Evolutionary conservation across 2,113 vertebrate genomes (phyloP), one percentile per base, ranked within the genome.

Genomic region (Bungarus multicinctus): DNA sequence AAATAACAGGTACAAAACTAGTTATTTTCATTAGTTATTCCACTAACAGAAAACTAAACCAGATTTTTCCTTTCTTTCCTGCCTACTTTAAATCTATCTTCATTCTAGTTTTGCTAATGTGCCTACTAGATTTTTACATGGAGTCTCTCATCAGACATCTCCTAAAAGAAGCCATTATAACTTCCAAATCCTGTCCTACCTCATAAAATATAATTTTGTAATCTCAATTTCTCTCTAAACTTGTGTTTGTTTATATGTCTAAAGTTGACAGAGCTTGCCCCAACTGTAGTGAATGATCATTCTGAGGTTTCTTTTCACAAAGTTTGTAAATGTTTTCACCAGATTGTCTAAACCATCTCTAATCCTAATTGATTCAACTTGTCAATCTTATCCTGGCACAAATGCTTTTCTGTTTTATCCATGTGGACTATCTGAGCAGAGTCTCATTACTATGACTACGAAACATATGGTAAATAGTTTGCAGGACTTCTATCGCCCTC

Each of bases 281-380:
- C 23, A 95, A 91, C 87, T 55, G 69, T 93, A 50, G 94, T 93
- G 94, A 85, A 93, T 94, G 94, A 96, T 97, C 93, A 95, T 94
- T 86, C 47, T 87, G 93, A 94, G 95, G 92, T 96, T 97, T 97
- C 94, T 95, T 93, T 96, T 94, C 92, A 95, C 93, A 91, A 94
- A 96, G 94, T 94, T 85, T 96, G 95, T 92, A 95, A 97, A 97
- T 86, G 91, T 95, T 92, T 95, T 91, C 60, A 96, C 91, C 96
- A 97, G 97, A 97, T 96, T 97, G 95, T 92, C 94, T 96, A 93
- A 97, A 88, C 52, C 0, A 91, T 95, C 94, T 95, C 92, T 93
- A 95, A 94, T 90, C 94, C 94, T 97, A 97, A 97, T 95, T 97
- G 96, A 96, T 97, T 95, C 95, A 96, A 97, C 96, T 95, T 97